Percentiles rank a stretch among this genome's conserved stretches.
These are phyloP conservation scores for Apodemus sylvaticus DNA, from an alignment of 2,113 vertebrate genomes.

Conservation along the genomic window DNA sequence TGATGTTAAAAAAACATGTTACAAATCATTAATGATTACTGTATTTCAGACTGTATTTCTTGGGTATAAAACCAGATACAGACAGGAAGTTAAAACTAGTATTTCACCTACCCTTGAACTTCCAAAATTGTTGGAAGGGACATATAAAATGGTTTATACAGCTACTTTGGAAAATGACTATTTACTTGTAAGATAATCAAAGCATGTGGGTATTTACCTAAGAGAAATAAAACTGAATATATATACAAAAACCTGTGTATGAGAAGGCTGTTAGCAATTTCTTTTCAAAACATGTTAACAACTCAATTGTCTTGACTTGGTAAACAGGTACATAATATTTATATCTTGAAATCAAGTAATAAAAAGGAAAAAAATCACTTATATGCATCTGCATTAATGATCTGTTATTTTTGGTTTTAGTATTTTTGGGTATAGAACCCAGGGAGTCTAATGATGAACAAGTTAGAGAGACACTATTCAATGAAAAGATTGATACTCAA, in stretches of 20 bases:
- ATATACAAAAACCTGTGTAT: background rate
- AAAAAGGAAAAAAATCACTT: background rate
- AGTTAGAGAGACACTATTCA: slow-evolving; percentile 39
- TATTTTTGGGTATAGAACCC: background rate
- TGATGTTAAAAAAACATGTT: background rate
- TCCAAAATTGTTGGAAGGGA: background rate
- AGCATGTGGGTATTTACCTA: background rate
- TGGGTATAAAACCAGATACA: background rate
- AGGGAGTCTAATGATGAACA: background rate
- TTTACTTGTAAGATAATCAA: background rate
- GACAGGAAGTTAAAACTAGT: background rate
- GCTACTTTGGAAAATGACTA: background rate
- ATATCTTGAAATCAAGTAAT: background rate
- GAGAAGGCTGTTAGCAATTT: background rate
- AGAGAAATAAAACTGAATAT: background rate
- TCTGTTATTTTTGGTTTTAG: background rate
- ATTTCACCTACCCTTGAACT: background rate
- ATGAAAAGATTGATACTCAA: slow-evolving; percentile 39
- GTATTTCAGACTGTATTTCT: background rate
- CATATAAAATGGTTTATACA: background rate
- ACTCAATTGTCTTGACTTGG: background rate
- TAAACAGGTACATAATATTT: slow-evolving; percentile 6
- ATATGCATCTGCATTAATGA: background rate
- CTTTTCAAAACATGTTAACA: background rate
- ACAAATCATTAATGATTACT: background rate